A percentile compares a stretch with the other conserved stretches of the same genome.
Evolutionary conservation across 2,888 invertebrate genomes (phyloP).

Genomic region (Liopterus haemorrhoidalis): DNA sequence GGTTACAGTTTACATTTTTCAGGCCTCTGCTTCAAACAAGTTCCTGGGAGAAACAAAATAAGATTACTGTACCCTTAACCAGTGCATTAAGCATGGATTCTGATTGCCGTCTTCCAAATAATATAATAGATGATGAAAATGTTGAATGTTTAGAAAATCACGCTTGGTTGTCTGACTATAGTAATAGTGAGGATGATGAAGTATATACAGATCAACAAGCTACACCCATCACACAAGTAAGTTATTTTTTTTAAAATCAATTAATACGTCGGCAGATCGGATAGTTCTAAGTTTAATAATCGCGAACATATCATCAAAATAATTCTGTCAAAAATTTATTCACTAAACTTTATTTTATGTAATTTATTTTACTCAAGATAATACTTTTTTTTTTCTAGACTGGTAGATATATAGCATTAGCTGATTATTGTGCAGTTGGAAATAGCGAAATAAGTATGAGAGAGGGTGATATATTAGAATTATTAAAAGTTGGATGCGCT

Average conservation of each 20-base stretch:
- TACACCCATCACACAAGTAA: not conserved
- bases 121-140: constrained; percentile 40
- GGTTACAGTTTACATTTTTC: constrained; percentile 26
- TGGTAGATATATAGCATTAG: constrained; percentile 78
- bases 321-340: not conserved
- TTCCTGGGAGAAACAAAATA: constrained; percentile 62
- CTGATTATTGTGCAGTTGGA: constrained; percentile 89
- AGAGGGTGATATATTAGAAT: constrained; percentile 84
- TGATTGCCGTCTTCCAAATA: constrained; percentile 35
- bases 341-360: constrained; percentile 6
- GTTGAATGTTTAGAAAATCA: constrained; percentile 61
- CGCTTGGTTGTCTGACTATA: constrained; percentile 88
- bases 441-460: constrained; percentile 84
- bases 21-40: constrained; percentile 71
- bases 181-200: constrained; percentile 85
- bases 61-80: constrained; percentile 35
- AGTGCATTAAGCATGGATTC: constrained; percentile 45
- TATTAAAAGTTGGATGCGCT: constrained; percentile 87
- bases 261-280: constrained; percentile 10
- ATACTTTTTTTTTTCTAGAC: no score
- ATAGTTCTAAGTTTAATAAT: not conserved
- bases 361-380: constrained; percentile 17
- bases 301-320: not conserved
- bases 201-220: constrained; percentile 52
- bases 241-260: not conserved